Percentiles rank a stretch among this genome's conserved stretches.
Conservation (phyloP, 2,888 invertebrate genomes). For the Nomada goodeniana region DNA sequence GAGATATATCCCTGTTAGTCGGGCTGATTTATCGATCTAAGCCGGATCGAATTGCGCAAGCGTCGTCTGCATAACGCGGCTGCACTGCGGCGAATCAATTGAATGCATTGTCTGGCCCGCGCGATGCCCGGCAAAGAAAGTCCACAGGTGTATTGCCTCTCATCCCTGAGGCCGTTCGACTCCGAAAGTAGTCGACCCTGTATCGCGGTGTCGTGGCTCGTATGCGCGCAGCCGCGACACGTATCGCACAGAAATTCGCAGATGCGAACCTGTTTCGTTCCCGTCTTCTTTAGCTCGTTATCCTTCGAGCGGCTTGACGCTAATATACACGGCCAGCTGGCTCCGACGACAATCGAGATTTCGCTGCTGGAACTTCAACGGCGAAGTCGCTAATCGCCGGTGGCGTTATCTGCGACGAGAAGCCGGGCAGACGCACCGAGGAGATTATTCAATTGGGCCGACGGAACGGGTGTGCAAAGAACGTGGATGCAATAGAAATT, state of each 20-base stretch:
- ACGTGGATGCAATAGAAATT: conserved; percentile 55
- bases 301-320: too few relatives aligned
- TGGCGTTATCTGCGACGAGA: conserved; percentile 13
- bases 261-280: background rate
- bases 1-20: conserved; percentile 32
- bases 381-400: conserved; percentile 8
- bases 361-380: background rate
- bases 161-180: too few relatives aligned
- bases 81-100: conserved; percentile 45
- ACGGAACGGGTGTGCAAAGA: background rate
- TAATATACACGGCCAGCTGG: too few relatives aligned
- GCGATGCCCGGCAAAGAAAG: background rate
- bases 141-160: background rate
- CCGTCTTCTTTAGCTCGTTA: background rate
- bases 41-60: conserved; percentile 31
- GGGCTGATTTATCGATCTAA: conserved; percentile 51
- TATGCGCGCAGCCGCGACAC: conserved; percentile 68
- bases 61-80: conserved; percentile 30
- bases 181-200: conserved; percentile 65
- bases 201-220: conserved; percentile 59
- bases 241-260: conserved; percentile 44
- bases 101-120: conserved; percentile 24
- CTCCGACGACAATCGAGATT: background rate
- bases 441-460: conserved; percentile 8
- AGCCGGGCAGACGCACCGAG: conserved; percentile 11